phyloP scores from a whole-genome alignment of 2,113 vertebrate genomes.

The Oreotragus oreotragus region DNA sequence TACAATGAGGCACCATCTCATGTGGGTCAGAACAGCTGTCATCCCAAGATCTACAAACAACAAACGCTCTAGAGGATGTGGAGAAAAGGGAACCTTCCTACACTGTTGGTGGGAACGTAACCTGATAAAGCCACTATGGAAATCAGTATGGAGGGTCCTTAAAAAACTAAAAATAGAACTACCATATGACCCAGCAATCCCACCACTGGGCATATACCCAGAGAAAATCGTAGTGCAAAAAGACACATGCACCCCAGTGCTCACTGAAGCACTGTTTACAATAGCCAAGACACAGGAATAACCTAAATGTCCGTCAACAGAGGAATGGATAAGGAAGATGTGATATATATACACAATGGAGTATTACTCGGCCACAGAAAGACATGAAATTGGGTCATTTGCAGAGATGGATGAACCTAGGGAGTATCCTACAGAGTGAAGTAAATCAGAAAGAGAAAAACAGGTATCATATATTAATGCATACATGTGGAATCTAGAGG shows the following conservation, averaged over 20 bases:
- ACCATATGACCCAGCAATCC: background rate
- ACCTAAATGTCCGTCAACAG: background rate
- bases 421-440: background rate
- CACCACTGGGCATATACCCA: background rate
- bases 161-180: background rate
- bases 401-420: background rate
- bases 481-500: background rate
- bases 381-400: background rate
- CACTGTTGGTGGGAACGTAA: background rate
- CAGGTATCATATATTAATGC: background rate
- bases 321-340: background rate
- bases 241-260: background rate
- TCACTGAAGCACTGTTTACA: background rate
- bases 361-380: background rate
- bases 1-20: background rate
- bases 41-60: background rate
- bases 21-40: background rate
- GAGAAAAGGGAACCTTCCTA: background rate
- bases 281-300: background rate
- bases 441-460: background rate
- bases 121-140: background rate
- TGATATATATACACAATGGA: background rate
- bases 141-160: background rate
- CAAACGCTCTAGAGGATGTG: background rate
- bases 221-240: background rate